Percentiles rank a stretch among this genome's conserved stretches.
Conservation (phyloP, 2,888 invertebrate species). For the Sminthurinus aureus region DNA sequence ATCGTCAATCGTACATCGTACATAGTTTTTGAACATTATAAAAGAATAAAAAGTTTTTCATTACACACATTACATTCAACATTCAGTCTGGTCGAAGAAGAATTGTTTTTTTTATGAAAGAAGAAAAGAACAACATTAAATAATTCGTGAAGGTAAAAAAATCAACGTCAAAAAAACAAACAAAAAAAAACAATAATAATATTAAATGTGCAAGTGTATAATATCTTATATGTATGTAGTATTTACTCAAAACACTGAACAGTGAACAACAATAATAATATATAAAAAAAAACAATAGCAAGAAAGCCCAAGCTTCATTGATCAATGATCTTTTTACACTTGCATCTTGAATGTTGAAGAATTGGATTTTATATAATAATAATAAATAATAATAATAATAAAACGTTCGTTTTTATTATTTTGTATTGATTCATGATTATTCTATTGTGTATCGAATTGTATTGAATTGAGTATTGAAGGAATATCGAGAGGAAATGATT, state of each 20-base stretch:
- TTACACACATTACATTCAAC: background rate
- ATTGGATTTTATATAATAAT: too few species aligned
- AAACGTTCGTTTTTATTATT: too few species aligned
- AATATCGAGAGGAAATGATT: background rate
- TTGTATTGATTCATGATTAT: too few species aligned
- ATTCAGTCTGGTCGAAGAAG: too few species aligned
- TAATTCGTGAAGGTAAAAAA: background rate
- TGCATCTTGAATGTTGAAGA: background rate
- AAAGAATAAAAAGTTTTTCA: background rate
- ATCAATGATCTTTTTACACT: background rate
- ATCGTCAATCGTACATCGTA: too few species aligned
- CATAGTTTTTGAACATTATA: background rate
- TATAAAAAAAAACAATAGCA: too few species aligned
- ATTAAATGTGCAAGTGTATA: background rate
- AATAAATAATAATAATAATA: too few species aligned
- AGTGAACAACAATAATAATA: too few species aligned
- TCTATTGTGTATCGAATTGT: too few species aligned
- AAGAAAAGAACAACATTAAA: background rate
- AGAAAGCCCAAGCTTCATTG: too few species aligned
- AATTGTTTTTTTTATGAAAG: background rate
- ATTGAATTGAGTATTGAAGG: too few species aligned
- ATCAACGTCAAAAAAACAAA: background rate
- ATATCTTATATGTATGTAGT: background rate
- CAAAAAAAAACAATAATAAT: conserved; percentile 2
- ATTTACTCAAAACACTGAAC: too few species aligned